Evolutionary conservation across 2,797 vertebrate genomes (phyloP).

Genomic region (Galagoides demidoff): DNA sequence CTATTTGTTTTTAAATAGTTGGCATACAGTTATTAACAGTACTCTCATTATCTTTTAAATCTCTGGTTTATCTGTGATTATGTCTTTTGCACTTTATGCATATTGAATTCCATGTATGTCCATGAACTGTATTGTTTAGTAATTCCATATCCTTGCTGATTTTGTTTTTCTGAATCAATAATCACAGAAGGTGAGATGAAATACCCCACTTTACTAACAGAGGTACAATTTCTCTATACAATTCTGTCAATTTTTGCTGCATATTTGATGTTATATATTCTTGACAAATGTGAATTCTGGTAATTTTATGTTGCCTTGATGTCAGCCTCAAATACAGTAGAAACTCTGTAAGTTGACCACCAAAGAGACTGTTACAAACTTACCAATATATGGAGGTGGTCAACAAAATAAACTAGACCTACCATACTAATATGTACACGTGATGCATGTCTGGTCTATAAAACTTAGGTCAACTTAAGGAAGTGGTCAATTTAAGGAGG

Average conservation of each 20-base stretch:
- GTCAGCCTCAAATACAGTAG: background rate
- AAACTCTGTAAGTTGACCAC: no score
- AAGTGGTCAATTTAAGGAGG: no score
- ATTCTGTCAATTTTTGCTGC: background rate
- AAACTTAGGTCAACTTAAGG: no score
- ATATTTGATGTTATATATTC: background rate
- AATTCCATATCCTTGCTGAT: background rate
- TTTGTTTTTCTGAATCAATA: background rate
- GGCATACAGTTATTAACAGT: background rate
- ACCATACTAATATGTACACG: no score
- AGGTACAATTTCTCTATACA: background rate
- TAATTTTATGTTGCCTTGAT: background rate
- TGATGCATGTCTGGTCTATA: no score
- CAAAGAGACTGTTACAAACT: no score
- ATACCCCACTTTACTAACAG: background rate
- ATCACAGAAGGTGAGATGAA: background rate
- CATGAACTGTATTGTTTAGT: background rate
- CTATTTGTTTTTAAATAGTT: slow-evolving; percentile 51
- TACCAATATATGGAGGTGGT: no score
- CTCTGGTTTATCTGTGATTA: background rate
- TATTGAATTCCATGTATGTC: background rate
- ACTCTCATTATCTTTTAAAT: slow-evolving; percentile 24
- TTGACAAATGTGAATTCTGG: background rate
- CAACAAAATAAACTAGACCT: no score
- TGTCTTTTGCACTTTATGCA: background rate